Evolutionary conservation across 2,888 invertebrate species (phyloP).

Genomic region (Synanthedon myopaeformis): DNA sequence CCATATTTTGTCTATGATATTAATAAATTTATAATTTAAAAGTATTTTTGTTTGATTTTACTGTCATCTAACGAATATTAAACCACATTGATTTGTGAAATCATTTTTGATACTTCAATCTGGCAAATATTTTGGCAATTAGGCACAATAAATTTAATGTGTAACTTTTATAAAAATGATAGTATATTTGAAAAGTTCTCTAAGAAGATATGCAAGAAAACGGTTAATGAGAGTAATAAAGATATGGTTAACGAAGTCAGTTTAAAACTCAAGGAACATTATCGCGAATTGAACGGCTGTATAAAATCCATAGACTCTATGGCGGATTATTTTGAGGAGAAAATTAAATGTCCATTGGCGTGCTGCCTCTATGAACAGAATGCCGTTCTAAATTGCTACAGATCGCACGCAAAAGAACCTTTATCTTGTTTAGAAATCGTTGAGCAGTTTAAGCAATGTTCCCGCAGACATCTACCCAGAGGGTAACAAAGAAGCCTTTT

Average conservation of each 20-base stretch:
- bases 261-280: conserved; percentile 11
- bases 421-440: conserved; percentile 18
- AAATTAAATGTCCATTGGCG: not conserved
- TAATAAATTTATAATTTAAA: too few relatives aligned
- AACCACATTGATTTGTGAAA: conserved; percentile 16
- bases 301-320: conserved; percentile 6
- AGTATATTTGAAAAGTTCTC: conserved; percentile 6
- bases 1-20: too few relatives aligned
- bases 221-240: conserved; percentile 6
- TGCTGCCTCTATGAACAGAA: conserved; percentile 10
- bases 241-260: conserved; percentile 9
- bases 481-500: too few relatives aligned
- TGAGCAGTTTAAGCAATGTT: conserved; percentile 16
- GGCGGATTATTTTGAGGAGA: conserved; percentile 1
- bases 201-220: conserved; percentile 9
- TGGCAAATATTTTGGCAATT: conserved; percentile 10
- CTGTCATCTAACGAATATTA: not conserved
- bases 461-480: conserved; percentile 6
- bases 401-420: conserved; percentile 6
- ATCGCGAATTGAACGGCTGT: conserved; percentile 12
- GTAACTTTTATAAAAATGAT: conserved; percentile 6
- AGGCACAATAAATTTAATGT: conserved; percentile 3
- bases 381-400: conserved; percentile 17
- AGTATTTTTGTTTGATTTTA: too few relatives aligned
- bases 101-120: conserved; percentile 6